Evolutionary conservation across 2,888 invertebrate species (phyloP).

Genomic region (Euclidia mi): DNA sequence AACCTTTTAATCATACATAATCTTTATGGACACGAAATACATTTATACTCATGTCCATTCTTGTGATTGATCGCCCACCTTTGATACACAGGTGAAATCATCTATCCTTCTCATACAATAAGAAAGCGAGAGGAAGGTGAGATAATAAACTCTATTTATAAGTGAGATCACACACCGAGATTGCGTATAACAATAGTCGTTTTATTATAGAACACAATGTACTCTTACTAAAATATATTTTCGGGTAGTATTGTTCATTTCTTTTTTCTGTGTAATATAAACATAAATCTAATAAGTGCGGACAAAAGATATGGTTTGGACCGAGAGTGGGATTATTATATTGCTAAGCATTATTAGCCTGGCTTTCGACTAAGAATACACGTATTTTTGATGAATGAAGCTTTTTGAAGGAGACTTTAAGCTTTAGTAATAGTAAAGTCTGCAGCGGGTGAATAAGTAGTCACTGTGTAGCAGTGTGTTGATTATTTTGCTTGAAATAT

Average conservation of each 20-base stretch:
- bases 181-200: constrained; percentile 29
- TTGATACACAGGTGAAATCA: constrained; percentile 13
- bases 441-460: neutral
- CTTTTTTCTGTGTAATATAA: constrained; percentile 5
- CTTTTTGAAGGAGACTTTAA: neutral
- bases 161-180: constrained; percentile 12
- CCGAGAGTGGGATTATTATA: constrained; percentile 13
- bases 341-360: constrained; percentile 3
- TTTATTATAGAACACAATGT: constrained; percentile 34
- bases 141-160: constrained; percentile 10
- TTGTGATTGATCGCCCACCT: too few species aligned
- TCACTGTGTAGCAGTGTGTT: constrained; percentile 1
- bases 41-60: too few species aligned
- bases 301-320: constrained; percentile 17
- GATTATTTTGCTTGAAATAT: constrained; percentile 13
- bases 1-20: too few species aligned
- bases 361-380: neutral
- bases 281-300: constrained; percentile 14
- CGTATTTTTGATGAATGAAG: too few species aligned
- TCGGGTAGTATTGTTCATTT: constrained; percentile 20
- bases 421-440: neutral
- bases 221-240: constrained; percentile 23
- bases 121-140: constrained; percentile 7
- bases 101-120: constrained; percentile 4
- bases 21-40: too few species aligned